Percentiles rank a stretch among this genome's conserved stretches.
Evolutionary conservation across 2,797 vertebrate genomes (phyloP).

Genomic region (Microcaecilia unicolor): DNA sequence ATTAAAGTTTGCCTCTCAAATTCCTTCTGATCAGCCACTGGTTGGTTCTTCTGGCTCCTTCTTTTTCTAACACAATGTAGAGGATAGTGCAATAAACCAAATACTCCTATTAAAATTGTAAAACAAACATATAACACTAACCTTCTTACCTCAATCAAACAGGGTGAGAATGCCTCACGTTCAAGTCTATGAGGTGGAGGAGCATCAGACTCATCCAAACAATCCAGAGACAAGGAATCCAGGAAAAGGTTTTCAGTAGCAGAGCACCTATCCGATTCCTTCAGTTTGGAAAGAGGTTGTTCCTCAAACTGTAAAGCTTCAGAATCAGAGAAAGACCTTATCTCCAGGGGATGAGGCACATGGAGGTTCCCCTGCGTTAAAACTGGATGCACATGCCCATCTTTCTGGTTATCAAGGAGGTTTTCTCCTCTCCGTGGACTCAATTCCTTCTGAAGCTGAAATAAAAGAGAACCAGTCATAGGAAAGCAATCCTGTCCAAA

Average conservation of each 20-base stretch:
- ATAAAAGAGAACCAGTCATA: conserved; percentile 2
- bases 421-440: conserved; percentile 39
- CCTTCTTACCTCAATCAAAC: conserved; percentile 68
- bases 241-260: conserved; percentile 81
- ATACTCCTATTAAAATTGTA: too few species aligned
- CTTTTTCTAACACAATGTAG: too few species aligned
- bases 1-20: too few species aligned
- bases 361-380: conserved; percentile 56
- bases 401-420: conserved; percentile 48
- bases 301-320: conserved; percentile 67
- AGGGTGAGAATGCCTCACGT: conserved; percentile 69
- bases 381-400: conserved; percentile 41
- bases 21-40: too few species aligned
- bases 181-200: conserved; percentile 58
- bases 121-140: too few species aligned
- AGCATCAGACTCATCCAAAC: conserved; percentile 59
- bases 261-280: conserved; percentile 59
- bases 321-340: conserved; percentile 69
- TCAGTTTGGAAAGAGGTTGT: conserved; percentile 58
- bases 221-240: conserved; percentile 78
- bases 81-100: not conserved
- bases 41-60: too few species aligned
- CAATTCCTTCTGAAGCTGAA: conserved; percentile 75
- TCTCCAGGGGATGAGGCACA: conserved; percentile 22
- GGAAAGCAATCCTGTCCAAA: too few species aligned